A percentile compares a stretch with the other conserved stretches of the same genome.
These are phyloP conservation scores for Sciaenops ocellatus DNA, from an alignment of 2,797 vertebrate species.

Conservation along the genomic window DNA sequence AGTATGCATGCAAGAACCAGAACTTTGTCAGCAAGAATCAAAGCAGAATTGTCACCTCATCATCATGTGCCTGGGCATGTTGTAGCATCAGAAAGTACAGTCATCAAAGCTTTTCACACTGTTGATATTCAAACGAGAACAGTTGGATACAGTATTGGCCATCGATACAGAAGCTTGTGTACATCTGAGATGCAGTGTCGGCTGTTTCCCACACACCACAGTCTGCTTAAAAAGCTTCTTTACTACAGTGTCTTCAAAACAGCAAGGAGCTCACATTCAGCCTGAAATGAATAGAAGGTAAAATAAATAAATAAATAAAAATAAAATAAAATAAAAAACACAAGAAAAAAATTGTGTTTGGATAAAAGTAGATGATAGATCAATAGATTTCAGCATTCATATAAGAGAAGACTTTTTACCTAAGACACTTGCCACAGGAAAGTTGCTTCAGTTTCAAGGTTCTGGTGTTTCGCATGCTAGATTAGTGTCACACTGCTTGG, in stretches of 20 bases:
- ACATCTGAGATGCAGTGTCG: slow-evolving; percentile 3
- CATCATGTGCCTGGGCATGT: background rate
- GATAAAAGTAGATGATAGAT: background rate
- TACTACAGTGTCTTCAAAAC: background rate
- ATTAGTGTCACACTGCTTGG: background rate
- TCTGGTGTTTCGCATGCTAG: background rate
- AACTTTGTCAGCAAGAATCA: slow-evolving; percentile 47
- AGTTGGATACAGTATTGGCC: background rate
- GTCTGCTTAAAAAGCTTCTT: background rate
- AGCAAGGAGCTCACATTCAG: background rate
- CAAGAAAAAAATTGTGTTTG: background rate
- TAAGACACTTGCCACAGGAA: background rate
- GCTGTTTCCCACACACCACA: slow-evolving; percentile 2
- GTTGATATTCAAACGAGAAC: slow-evolving; percentile 44
- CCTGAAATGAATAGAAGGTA: background rate
- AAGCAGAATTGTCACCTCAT: slow-evolving; percentile 12
- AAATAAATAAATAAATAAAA: too few relatives aligned
- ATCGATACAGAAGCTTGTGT: background rate
- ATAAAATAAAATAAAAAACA: background rate
- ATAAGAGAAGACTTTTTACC: background rate
- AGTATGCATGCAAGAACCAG: background rate
- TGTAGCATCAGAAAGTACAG: slow-evolving; percentile 45
- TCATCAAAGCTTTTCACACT: slow-evolving; percentile 41
- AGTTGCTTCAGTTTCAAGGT: background rate
- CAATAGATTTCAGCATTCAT: background rate